phyloP scores from a whole-genome alignment of 2,113 vertebrate genomes.

The Oncorhynchus keta region DNA sequence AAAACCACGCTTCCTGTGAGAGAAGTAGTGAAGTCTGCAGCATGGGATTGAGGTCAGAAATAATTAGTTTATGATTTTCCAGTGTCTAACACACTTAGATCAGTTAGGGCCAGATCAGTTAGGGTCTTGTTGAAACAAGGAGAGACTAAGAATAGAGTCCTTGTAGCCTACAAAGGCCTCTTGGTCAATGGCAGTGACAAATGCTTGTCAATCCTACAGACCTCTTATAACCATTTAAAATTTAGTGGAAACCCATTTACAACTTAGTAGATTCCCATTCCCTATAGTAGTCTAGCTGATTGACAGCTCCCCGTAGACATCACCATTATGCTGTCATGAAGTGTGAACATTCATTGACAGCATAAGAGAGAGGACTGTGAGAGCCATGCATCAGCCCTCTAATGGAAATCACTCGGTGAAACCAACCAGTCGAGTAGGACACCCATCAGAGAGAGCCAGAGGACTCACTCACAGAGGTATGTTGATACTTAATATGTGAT shows the following conservation, averaged over 20 bases:
- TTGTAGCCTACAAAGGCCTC: neutral
- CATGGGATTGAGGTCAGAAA: conserved; percentile 52
- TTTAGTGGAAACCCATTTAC: conserved; percentile 42
- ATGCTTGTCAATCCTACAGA: conserved; percentile 33
- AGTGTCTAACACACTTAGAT: conserved; percentile 39
- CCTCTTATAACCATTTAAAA: conserved; percentile 41
- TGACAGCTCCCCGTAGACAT: conserved; percentile 50
- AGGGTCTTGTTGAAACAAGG: neutral
- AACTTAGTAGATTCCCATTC: conserved; percentile 15
- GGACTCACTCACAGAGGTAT: neutral
- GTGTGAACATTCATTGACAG: conserved; percentile 11
- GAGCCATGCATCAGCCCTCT: conserved; percentile 7
- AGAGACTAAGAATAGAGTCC: neutral
- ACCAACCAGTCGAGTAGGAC: neutral
- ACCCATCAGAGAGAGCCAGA: neutral
- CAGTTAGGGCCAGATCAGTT: conserved; percentile 25
- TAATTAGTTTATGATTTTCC: conserved; percentile 64
- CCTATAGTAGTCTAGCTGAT: conserved; percentile 17
- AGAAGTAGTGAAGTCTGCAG: conserved; percentile 32
- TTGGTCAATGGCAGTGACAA: conserved; percentile 12
- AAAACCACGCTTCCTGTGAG: conserved; percentile 63
- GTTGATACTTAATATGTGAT: neutral
- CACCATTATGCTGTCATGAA: conserved; percentile 28
- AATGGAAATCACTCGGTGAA: conserved; percentile 8
- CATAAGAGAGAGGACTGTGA: conserved; percentile 10